A percentile compares a stretch with the other conserved stretches of the same genome.
These are phyloP conservation scores for Jacana jacana DNA, from an alignment of 2,113 vertebrate species.

Conservation along the genomic window DNA sequence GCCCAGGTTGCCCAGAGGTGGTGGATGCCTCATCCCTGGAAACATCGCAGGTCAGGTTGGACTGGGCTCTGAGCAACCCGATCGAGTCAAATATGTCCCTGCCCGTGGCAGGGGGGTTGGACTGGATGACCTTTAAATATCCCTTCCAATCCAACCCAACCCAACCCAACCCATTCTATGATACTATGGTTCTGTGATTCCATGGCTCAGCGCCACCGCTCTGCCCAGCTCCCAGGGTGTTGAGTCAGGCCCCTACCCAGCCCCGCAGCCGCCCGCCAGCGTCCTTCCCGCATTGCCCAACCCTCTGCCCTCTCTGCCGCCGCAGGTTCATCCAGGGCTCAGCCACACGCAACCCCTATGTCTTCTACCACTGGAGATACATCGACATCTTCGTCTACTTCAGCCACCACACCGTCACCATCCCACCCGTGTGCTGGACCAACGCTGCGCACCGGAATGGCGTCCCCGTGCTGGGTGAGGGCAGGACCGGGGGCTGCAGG, in stretches of 20 bases:
- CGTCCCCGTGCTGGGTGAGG: conserved; percentile 85
- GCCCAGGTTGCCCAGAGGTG: not conserved
- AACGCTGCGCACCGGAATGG: conserved; percentile 88
- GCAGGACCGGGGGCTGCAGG: not conserved
- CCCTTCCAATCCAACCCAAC: not conserved
- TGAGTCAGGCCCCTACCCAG: conserved; percentile 22
- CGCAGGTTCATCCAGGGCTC: conserved; percentile 91
- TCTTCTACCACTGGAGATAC: conserved; percentile 95
- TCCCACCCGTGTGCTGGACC: conserved; percentile 92
- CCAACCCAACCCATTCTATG: not conserved
- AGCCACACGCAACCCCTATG: conserved; percentile 71
- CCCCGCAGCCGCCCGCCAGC: not conserved
- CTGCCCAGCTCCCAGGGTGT: not conserved
- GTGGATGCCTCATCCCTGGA: not conserved
- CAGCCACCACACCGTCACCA: conserved; percentile 86
- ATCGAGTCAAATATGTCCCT: not conserved
- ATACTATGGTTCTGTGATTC: not conserved
- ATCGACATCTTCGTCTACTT: conserved; percentile 97
- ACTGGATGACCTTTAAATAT: not conserved
- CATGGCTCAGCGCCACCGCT: not conserved
- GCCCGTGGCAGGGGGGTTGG: not conserved
- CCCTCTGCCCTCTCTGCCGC: not conserved
- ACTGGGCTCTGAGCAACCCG: not conserved
- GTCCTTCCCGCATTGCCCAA: not conserved
- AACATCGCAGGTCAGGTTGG: not conserved